Evolutionary conservation across 2,888 invertebrate genomes (phyloP), one percentile per base, ranked within the genome.

Genomic region (Arge pagana): DNA sequence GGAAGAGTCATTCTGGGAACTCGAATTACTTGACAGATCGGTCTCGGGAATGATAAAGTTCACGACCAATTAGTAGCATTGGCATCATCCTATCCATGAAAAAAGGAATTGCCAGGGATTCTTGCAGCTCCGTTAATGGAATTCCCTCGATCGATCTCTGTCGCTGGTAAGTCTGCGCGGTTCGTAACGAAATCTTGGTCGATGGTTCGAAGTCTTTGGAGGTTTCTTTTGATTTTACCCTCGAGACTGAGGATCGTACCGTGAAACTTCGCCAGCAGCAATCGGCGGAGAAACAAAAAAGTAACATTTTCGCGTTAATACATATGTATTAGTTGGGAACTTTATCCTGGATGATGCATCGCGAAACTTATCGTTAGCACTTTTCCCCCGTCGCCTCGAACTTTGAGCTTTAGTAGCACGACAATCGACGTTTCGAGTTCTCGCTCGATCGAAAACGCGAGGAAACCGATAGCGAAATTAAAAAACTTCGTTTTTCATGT

Each of bases 291-390:
- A 31, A 33, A 33, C 21, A 45, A 33, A 35, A n/a, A 59, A 62
- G 59, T 59, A 58, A 58, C 60, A 58, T 53, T 50, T 48, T 59
- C 54, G 58, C 66, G 68, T 67, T 67, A 64, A 67, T 67, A n/a
- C n/a, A n/a, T n/a, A 70, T 70, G 68, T 70, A 70, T 69, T 68
- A 68, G 68, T 64, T 62, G 58, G 63, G 58, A 61, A 69, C 65
- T 63, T 68, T 57, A 41, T 45, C 50, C 33, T 56, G 59, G 60
- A 70, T 70, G 67, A 70, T 70, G 67, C 67, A 68, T 68, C 62
- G 64, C 50, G 51, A 58, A 70, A 71, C 65, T 68, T 70, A 64
- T 56, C 52, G 49, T 52, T 35, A 23, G 33, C 45, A n/a, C n/a
- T n/a, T n/a, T n/a, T n/a, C n/a, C n/a, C n/a, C n/a, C n/a, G n/a